Evolutionary conservation across 1,140 invertebrate genomes (phyloP).

Genomic region (Orchestia grillus): DNA sequence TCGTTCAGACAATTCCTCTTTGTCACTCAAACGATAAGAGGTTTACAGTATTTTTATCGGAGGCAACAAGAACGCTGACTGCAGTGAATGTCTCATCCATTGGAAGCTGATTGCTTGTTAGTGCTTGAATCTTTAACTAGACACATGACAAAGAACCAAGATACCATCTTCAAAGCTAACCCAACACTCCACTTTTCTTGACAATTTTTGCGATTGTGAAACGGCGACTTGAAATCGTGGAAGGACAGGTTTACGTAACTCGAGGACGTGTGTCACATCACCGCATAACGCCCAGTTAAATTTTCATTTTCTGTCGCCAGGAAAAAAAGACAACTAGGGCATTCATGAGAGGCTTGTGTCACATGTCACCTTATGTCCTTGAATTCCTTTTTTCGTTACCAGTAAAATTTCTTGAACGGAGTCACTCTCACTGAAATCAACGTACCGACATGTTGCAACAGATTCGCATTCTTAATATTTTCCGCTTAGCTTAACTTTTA

Average conservation of each 20-base stretch:
- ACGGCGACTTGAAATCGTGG: background rate
- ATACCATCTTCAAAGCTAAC: background rate
- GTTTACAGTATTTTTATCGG: background rate
- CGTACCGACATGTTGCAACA: background rate
- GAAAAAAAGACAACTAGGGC: background rate
- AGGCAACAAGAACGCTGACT: background rate
- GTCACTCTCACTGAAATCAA: background rate
- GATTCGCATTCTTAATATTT: background rate
- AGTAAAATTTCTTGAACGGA: background rate
- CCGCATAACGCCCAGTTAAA: background rate
- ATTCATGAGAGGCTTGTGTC: background rate
- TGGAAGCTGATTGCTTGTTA: background rate
- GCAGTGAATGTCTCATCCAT: background rate
- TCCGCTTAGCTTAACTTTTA: background rate
- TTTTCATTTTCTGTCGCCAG: background rate
- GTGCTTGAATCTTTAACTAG: background rate
- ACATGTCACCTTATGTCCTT: background rate
- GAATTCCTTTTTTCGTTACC: background rate
- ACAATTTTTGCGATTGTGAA: background rate
- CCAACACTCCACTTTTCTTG: background rate
- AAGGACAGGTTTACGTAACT: background rate
- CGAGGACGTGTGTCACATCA: background rate
- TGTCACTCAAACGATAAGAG: slow-evolving; percentile 33
- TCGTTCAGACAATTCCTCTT: slow-evolving; percentile 26
- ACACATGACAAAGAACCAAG: background rate